Evolutionary conservation across 2,797 vertebrate species (phyloP), one percentile per base, ranked within the genome.

Genomic region (Alfaro cultratus): DNA sequence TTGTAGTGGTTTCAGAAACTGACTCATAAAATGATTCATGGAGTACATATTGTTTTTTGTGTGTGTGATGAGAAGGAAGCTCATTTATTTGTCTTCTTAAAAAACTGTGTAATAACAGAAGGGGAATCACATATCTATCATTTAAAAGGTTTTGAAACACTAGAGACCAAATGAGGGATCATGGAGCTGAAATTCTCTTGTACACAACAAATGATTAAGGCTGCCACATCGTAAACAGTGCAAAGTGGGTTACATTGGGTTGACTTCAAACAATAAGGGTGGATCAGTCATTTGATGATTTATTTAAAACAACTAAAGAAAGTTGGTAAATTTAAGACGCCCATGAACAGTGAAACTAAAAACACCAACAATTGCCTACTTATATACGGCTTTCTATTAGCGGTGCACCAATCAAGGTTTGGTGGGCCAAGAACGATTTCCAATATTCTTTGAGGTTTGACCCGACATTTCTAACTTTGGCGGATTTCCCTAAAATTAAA

Each of bases 1-100:
- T 97, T 97, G 96, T 96, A 97, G 97, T 96, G 96, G 97, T 97
- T 98, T 97, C 96, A 97, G 96, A 97, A 98, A 97, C 96, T 97
- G 97, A 99, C 94, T 98, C 97, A 97, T 97, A 91, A 95, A 96
- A 96, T 97, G 96, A 98, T 97, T 98, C 96, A 97, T 94, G 95
- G 94, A 95, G 95, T 95, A 95, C 94, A 97, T 95, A 96, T 96
- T 95, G 94, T 94, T 95, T 96, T 96, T 96, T 96, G 95, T 96
- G 94, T 94, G 64, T 39, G 94, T 95, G 94, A 96, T 95, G 95
- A 95, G 83, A 88, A 92, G 92, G 93, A 91, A 94, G 89, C 83
- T 92, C 82, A 87, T 92, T 86, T 94, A 94, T 93, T 92, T 93
- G 60, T 79, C 39, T 82, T 87, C 62, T 82, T 85, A 49, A 51